These are phyloP conservation scores for Endomychus coccineus DNA, from an alignment of 2,888 invertebrate genomes.

Conservation along the genomic window DNA sequence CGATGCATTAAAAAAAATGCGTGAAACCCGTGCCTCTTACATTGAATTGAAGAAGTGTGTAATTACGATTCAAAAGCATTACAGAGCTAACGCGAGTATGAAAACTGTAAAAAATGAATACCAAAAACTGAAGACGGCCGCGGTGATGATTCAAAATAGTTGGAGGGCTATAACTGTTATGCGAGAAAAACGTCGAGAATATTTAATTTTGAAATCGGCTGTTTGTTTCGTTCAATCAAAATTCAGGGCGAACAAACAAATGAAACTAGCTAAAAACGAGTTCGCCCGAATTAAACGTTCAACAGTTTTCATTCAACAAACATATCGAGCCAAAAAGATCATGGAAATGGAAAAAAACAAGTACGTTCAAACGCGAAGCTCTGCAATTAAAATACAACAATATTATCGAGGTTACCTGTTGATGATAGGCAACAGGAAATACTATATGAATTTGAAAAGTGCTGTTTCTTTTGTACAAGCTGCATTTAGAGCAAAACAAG, in stretches of 20 bases:
- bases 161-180: too few species aligned
- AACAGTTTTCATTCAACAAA: constrained; percentile 33
- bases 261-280: too few species aligned
- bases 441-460: constrained; percentile 23
- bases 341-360: constrained; percentile 27
- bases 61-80: constrained; percentile 23
- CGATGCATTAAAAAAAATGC: too few species aligned
- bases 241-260: too few species aligned
- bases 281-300: constrained; percentile 32
- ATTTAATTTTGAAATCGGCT: too few species aligned
- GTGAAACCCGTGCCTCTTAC: too few species aligned
- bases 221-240: constrained; percentile 21
- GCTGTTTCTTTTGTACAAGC: too few species aligned
- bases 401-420: constrained; percentile 26
- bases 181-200: too few species aligned
- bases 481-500: too few species aligned
- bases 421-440: constrained; percentile 19
- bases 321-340: constrained; percentile 30
- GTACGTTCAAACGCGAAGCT: constrained; percentile 31
- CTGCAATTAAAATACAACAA: constrained; percentile 18
- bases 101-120: constrained; percentile 16
- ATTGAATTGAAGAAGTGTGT: too few species aligned
- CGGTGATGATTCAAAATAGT: constrained; percentile 33
- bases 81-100: constrained; percentile 26
- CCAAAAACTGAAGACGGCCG: constrained; percentile 31